These are phyloP conservation scores for Sarcophilus harrisii DNA, from an alignment of 2,797 vertebrate genomes.

Conservation along the genomic window DNA sequence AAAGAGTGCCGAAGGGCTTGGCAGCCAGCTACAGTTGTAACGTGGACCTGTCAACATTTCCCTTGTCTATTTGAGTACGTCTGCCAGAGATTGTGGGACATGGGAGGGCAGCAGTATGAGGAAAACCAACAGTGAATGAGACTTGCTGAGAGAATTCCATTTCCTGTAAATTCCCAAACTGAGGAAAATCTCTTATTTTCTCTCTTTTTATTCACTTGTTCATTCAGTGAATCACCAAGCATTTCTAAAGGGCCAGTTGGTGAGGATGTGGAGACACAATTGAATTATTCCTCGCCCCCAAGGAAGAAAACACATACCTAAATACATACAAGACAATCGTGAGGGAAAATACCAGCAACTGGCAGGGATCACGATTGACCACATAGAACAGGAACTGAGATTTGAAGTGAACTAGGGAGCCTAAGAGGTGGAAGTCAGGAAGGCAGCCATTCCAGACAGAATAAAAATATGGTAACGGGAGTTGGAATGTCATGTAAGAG, in stretches of 20 bases:
- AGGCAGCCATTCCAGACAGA: neutral
- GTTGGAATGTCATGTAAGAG: neutral
- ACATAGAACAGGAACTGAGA: neutral
- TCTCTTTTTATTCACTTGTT: neutral
- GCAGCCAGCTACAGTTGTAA: neutral
- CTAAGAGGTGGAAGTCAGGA: neutral
- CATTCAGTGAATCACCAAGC: neutral
- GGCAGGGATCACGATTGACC: neutral
- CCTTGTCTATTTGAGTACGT: neutral
- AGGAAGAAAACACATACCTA: neutral
- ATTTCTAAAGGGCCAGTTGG: neutral
- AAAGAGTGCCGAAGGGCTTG: neutral
- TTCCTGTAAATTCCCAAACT: conserved; percentile 5
- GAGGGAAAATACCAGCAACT: neutral
- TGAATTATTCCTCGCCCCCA: neutral
- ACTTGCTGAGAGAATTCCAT: neutral
- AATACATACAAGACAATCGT: neutral
- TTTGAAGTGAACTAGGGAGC: neutral
- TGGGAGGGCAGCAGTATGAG: neutral
- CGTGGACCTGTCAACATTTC: neutral
- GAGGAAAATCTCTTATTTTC: neutral
- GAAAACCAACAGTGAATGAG: neutral
- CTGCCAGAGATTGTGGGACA: neutral
- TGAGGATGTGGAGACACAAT: neutral
- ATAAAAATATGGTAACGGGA: neutral